These are phyloP conservation scores for Drosophila limbata DNA, from an alignment of 2,888 invertebrate species.

Conservation along the genomic window DNA sequence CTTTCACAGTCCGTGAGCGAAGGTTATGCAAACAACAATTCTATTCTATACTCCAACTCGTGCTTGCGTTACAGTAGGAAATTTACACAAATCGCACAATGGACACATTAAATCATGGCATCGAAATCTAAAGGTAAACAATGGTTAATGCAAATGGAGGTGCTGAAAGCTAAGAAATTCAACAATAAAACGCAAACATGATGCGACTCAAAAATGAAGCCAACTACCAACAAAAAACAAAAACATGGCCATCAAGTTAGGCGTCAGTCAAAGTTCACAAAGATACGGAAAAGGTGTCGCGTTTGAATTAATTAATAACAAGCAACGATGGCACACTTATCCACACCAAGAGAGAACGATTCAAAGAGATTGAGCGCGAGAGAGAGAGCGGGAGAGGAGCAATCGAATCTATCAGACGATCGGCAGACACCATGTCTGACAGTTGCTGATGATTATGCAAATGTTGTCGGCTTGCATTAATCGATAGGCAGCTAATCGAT, in stretches of 20 bases:
- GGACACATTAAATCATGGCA: constrained; percentile 51
- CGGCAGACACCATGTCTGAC: constrained; percentile 53
- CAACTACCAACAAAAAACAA: constrained; percentile 38
- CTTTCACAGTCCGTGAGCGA: constrained; percentile 49
- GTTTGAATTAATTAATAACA: constrained; percentile 71
- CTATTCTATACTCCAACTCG: constrained; percentile 47
- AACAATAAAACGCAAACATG: constrained; percentile 37
- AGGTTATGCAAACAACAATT: constrained; percentile 61
- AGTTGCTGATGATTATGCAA: constrained; percentile 53
- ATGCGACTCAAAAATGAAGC: constrained; percentile 34
- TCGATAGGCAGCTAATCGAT: constrained; percentile 60
- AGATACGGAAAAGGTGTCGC: constrained; percentile 64
- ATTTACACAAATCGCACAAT: constrained; percentile 66
- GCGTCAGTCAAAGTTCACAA: constrained; percentile 56
- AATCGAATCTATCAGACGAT: constrained; percentile 28
- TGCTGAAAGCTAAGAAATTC: constrained; percentile 40
- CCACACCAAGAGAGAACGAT: neutral
- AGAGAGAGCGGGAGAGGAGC: constrained; percentile 6
- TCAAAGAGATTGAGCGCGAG: neutral
- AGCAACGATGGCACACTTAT: constrained; percentile 55
- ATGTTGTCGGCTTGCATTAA: constrained; percentile 52
- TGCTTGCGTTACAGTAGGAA: constrained; percentile 58
- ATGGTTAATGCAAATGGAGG: constrained; percentile 64
- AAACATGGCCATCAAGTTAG: constrained; percentile 43
- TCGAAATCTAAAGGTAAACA: constrained; percentile 48